phyloP scores from a whole-genome alignment of 2,113 vertebrate species.

The Myotis brandtii region DNA sequence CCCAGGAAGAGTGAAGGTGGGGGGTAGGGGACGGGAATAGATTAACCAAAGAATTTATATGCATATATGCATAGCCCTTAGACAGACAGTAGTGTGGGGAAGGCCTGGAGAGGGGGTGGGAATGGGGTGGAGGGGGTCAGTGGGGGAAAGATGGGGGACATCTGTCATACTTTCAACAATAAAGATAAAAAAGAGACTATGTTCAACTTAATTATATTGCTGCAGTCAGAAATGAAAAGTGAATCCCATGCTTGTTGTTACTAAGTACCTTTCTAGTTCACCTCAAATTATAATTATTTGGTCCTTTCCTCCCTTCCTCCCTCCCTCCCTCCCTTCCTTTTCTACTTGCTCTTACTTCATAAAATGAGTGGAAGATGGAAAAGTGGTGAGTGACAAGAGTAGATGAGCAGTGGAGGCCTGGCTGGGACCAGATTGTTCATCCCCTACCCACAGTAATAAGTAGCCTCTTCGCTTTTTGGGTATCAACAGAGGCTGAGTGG shows the following conservation, averaged over 20 bases:
- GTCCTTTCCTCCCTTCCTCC: background rate
- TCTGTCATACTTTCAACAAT: too few relatives aligned
- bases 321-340: background rate
- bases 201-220: background rate
- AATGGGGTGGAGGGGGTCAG: too few relatives aligned
- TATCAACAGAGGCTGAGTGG: background rate
- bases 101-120: too few relatives aligned
- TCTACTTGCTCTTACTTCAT: background rate
- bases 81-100: too few relatives aligned
- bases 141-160: too few relatives aligned
- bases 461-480: background rate
- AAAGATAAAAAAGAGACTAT: background rate
- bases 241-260: background rate
- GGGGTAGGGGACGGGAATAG: too few relatives aligned
- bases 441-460: background rate
- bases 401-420: background rate
- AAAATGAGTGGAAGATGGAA: background rate
- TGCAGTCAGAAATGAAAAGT: background rate
- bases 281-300: background rate
- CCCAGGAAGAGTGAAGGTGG: background rate
- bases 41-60: too few relatives aligned
- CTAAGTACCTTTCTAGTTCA: background rate
- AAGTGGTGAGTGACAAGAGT: background rate
- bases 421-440: background rate
- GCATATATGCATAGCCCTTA: too few relatives aligned